phyloP scores from a whole-genome alignment of 2,797 vertebrate genomes.

The Leptatherina wallacei region DNA sequence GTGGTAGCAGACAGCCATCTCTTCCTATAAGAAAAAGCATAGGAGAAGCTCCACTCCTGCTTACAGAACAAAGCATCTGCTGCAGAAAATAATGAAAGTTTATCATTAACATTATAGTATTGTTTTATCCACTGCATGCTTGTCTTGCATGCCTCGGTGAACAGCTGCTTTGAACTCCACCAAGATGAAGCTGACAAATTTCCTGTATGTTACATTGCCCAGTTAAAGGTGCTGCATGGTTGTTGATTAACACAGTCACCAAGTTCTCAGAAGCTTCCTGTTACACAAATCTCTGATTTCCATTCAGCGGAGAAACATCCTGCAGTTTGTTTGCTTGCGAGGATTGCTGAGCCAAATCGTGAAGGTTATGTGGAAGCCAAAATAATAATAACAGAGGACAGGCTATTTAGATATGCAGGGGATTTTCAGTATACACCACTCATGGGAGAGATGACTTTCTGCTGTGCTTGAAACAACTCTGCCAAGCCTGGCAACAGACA shows the following conservation, averaged over 20 bases:
- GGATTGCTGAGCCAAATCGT: slow-evolving; percentile 46
- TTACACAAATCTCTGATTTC: slow-evolving; percentile 39
- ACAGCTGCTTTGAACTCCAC: too few relatives aligned
- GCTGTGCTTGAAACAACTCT: slow-evolving; percentile 32
- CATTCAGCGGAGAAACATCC: slow-evolving; percentile 29
- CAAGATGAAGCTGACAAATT: not conserved
- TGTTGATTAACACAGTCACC: slow-evolving; percentile 30
- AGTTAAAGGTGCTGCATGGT: too few relatives aligned
- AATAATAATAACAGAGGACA: slow-evolving; percentile 46
- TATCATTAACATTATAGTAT: not conserved
- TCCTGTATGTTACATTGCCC: not conserved
- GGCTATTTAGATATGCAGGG: slow-evolving; percentile 61
- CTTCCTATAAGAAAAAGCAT: not conserved
- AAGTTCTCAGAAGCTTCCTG: slow-evolving; percentile 24
- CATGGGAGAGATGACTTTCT: slow-evolving; percentile 62
- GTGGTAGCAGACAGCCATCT: not conserved
- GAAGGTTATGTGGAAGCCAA: slow-evolving; percentile 47
- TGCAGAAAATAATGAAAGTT: not conserved
- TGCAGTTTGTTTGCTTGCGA: slow-evolving; percentile 21
- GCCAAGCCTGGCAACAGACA: slow-evolving; percentile 66
- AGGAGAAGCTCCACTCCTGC: not conserved
- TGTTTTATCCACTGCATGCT: not conserved
- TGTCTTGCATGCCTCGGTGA: too few relatives aligned
- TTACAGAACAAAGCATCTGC: not conserved
- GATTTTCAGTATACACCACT: slow-evolving; percentile 54